phyloP scores from a whole-genome alignment of 2,113 vertebrate species.

The Toxotes jaculatrix region DNA sequence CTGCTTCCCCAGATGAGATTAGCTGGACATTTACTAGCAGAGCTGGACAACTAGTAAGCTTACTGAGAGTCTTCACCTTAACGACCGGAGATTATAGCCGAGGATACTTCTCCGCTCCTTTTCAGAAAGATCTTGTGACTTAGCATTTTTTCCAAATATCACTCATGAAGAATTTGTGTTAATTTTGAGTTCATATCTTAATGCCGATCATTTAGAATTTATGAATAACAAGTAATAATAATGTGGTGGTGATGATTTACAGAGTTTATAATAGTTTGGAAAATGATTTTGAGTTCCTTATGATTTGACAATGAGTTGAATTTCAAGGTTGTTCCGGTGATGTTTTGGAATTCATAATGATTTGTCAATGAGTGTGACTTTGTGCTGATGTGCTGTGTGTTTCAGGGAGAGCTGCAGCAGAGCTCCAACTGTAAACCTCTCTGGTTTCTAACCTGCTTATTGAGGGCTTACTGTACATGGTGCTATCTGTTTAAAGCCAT shows the following conservation, averaged over 20 bases:
- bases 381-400: constrained; percentile 76
- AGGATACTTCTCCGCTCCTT: constrained; percentile 16
- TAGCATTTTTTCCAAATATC: constrained; percentile 43
- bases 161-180: constrained; percentile 66
- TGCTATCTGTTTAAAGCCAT: constrained; percentile 83
- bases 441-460: constrained; percentile 72
- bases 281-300: constrained; percentile 68
- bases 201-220: constrained; percentile 70
- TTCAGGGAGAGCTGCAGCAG: constrained; percentile 77
- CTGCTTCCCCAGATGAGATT: constrained; percentile 40
- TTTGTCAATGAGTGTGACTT: constrained; percentile 77
- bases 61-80: constrained; percentile 17
- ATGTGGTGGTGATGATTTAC: constrained; percentile 69
- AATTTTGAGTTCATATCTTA: constrained; percentile 64
- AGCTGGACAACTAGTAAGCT: constrained; percentile 25
- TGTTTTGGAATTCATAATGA: constrained; percentile 70
- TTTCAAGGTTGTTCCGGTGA: constrained; percentile 54
- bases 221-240: constrained; percentile 75
- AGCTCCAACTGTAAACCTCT: constrained; percentile 75
- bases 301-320: constrained; percentile 79
- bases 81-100: constrained; percentile 24
- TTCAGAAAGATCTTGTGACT: constrained; percentile 54
- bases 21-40: constrained; percentile 22
- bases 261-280: constrained; percentile 68
- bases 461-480: constrained; percentile 81